Conservation (phyloP, 2,888 invertebrate species). For the Ctenicera cuprea region DNA sequence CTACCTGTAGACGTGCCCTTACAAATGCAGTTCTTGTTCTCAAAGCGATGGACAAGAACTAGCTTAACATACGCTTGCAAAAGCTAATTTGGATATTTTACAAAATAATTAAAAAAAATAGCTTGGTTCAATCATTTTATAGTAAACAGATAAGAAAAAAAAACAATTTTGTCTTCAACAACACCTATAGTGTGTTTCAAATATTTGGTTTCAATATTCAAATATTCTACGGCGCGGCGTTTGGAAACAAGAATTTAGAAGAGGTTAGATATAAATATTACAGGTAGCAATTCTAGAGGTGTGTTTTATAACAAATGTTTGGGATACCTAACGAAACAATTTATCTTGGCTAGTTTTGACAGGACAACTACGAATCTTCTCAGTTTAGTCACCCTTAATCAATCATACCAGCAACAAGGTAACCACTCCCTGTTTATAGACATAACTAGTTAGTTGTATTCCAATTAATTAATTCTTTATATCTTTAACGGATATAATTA, state of each 20-base stretch:
- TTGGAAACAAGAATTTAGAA: conserved; percentile 3
- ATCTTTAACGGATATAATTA: conserved; percentile 2
- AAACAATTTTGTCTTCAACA: no score
- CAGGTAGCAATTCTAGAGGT: conserved; percentile 32
- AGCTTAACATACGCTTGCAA: no score
- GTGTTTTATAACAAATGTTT: conserved; percentile 34
- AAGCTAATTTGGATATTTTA: no score
- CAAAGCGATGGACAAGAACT: no score
- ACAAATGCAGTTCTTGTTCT: no score
- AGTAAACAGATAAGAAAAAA: no score
- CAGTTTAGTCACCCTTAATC: conserved; percentile 34
- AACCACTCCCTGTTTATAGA: conserved; percentile 7
- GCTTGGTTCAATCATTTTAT: no score
- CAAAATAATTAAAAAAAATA: no score
- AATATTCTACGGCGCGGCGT: conserved; percentile 8
- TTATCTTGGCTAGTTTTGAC: conserved; percentile 34
- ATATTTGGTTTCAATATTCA: conserved; percentile 9
- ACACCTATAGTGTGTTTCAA: no score
- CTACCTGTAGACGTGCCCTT: no score
- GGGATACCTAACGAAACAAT: conserved; percentile 20
- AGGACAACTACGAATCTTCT: conserved; percentile 15
- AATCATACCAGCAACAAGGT: conserved; percentile 27
- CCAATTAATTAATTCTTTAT: neutral
- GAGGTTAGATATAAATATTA: conserved; percentile 20
- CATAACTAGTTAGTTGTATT: conserved; percentile 16